These are phyloP conservation scores for Clytia hemisphaerica DNA, from an alignment of 30 jellyfish, hydroid and myxozoan species.

Conservation along the genomic window DNA sequence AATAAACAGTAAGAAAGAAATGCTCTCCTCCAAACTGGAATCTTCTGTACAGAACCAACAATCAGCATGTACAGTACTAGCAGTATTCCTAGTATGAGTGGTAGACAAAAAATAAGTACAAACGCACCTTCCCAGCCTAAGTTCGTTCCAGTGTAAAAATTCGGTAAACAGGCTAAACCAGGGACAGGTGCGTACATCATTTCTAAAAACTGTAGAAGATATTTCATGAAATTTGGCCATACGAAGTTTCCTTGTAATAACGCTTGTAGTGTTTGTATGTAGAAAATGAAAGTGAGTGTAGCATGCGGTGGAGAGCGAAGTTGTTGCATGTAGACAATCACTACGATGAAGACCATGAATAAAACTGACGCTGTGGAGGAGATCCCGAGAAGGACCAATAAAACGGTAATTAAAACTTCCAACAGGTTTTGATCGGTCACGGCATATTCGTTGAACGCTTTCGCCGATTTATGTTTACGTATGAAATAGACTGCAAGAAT, in stretches of 20 bases:
- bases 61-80: constrained; percentile 56
- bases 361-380: constrained; percentile 92
- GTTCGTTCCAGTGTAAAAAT: constrained; percentile 72
- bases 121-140: constrained; percentile 99
- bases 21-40: constrained; percentile 92
- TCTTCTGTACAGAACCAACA: constrained; percentile 89
- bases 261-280: constrained; percentile 95
- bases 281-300: constrained; percentile 84
- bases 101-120: constrained; percentile 62
- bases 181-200: constrained; percentile 99
- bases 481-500: constrained; percentile 71
- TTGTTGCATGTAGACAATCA: constrained; percentile 81
- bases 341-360: constrained; percentile 80
- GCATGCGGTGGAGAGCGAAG: constrained; percentile 97
- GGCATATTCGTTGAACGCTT: constrained; percentile 30
- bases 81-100: constrained; percentile 74
- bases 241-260: constrained; percentile 77
- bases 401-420: constrained; percentile 71
- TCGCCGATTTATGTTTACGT: constrained; percentile 69
- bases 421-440: constrained; percentile 84
- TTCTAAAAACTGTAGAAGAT: constrained; percentile 71
- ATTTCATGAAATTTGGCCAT: constrained; percentile 89
- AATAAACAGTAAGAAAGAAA: constrained; percentile 79
- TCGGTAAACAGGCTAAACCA: constrained; percentile 95
- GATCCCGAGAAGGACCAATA: constrained; percentile 84